A percentile compares a stretch with the other conserved stretches of the same genome.
Evolutionary conservation across 2,797 vertebrate genomes (phyloP).

Genomic region (Lepus oiostolus): DNA sequence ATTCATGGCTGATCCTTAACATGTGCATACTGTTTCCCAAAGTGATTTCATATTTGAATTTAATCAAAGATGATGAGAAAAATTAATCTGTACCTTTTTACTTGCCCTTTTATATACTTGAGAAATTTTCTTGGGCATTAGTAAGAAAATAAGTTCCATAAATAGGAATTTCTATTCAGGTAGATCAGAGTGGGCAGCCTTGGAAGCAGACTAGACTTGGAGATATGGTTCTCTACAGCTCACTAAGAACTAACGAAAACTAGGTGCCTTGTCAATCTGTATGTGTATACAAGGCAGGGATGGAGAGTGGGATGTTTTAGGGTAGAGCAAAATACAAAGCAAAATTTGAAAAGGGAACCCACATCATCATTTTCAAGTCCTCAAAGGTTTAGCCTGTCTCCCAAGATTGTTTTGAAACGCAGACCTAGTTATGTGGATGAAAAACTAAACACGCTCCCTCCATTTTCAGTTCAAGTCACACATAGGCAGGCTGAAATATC

Average conservation of each 20-base stretch:
- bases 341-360: constrained; percentile 55
- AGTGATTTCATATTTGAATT: not conserved
- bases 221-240: not conserved
- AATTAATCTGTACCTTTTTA: not conserved
- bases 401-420: constrained; percentile 21
- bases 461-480: constrained; percentile 24
- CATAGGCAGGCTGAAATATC: not conserved
- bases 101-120: constrained; percentile 20
- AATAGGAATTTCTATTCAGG: not conserved
- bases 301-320: not conserved
- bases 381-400: not conserved
- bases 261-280: not conserved
- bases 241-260: not conserved
- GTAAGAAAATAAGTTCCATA: constrained; percentile 56
- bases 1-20: not conserved
- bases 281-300: not conserved
- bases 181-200: not conserved
- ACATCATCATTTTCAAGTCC: constrained; percentile 19
- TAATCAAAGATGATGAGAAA: constrained; percentile 38
- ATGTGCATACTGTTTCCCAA: not conserved
- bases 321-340: constrained; percentile 37
- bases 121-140: constrained; percentile 29
- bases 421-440: not conserved
- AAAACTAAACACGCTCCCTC: not conserved
- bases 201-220: not conserved